These are phyloP conservation scores for Coptodon bakossiorum DNA, from an alignment of 2,113 vertebrate species.

Conservation along the genomic window DNA sequence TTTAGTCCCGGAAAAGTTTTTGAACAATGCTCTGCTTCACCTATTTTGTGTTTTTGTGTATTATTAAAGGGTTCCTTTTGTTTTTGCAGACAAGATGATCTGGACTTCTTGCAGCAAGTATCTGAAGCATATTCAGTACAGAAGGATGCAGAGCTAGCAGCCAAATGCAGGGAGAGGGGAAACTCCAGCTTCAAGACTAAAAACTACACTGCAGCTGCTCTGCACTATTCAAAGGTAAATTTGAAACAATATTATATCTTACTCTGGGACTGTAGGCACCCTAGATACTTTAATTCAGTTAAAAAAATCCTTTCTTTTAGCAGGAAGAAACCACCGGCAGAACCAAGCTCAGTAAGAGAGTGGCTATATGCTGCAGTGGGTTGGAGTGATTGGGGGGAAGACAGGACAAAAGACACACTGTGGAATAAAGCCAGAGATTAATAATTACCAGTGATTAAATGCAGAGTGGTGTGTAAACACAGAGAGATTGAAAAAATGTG, in stretches of 20 bases:
- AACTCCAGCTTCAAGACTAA: constrained; percentile 78
- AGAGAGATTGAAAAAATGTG: not conserved
- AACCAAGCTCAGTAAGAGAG: not conserved
- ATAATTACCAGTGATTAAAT: not conserved
- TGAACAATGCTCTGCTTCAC: not conserved
- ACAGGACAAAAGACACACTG: not conserved
- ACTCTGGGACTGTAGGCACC: not conserved
- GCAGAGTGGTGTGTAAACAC: not conserved
- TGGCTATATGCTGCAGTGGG: not conserved
- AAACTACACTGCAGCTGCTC: constrained; percentile 69
- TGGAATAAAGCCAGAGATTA: not conserved
- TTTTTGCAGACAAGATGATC: constrained; percentile 63
- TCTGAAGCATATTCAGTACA: constrained; percentile 38
- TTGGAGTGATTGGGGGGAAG: not conserved
- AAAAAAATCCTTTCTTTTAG: not conserved
- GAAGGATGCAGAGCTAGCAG: constrained; percentile 70
- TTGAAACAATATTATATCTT: not conserved
- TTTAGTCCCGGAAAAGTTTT: not conserved
- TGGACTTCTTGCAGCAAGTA: constrained; percentile 58
- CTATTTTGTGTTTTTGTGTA: not conserved
- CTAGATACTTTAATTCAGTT: not conserved
- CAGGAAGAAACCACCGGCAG: not conserved
- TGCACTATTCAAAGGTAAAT: constrained; percentile 82
- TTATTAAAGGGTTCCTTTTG: not conserved
- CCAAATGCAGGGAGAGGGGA: constrained; percentile 77